Conservation (phyloP, 2,113 vertebrate genomes). For the Microtus pennsylvanicus region DNA sequence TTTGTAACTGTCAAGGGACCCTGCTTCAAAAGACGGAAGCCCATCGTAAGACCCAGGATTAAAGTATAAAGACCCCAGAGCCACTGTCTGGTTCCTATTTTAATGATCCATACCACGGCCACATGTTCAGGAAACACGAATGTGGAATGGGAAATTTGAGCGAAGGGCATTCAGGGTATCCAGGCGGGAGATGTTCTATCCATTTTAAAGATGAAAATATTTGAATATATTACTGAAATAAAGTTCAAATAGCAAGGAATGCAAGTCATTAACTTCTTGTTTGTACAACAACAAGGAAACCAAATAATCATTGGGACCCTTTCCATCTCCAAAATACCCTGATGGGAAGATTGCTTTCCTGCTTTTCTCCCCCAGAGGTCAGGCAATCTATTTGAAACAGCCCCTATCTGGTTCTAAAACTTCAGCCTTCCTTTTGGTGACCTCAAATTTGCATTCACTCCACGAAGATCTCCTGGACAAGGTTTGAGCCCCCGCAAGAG, state of each 20-base stretch:
- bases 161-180: neutral
- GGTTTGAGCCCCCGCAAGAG: neutral
- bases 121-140: neutral
- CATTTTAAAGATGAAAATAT: constrained; percentile 47
- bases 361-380: constrained; percentile 25
- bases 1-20: neutral
- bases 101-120: constrained; percentile 12
- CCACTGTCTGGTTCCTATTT: neutral
- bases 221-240: neutral
- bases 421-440: neutral
- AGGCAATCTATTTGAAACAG: constrained; percentile 36
- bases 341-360: constrained; percentile 52
- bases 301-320: neutral
- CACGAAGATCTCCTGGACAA: neutral
- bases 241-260: constrained; percentile 11
- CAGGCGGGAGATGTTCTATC: neutral
- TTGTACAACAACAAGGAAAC: constrained; percentile 54
- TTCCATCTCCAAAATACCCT: constrained; percentile 57
- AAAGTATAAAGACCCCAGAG: constrained; percentile 20
- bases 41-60: neutral
- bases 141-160: neutral
- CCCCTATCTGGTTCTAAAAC: neutral
- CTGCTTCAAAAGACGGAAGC: neutral
- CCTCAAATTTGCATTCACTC: neutral
- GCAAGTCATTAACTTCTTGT: constrained; percentile 44